Base-by-base conservation (phyloP, 2,113 vertebrate genomes). In the Coreoperca whiteheadi region DNA sequence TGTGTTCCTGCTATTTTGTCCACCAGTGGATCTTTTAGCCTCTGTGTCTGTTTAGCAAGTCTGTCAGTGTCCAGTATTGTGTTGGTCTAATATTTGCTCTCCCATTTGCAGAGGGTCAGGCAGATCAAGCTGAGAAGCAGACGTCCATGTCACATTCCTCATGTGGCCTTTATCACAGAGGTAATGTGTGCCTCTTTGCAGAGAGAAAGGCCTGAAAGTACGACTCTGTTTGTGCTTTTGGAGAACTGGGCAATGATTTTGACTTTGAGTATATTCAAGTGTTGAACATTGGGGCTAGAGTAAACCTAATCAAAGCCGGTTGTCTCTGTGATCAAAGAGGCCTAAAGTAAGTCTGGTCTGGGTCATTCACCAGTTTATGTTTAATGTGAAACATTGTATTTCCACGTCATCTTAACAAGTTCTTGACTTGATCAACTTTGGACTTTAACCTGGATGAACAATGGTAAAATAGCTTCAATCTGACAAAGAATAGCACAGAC, bases 111-210 rank as follows among this genome's bases (percentile, higher is more conserved):
- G 43, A 71, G 48, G 66, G 87, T 90, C 87, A 73, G 67, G 60
- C 43, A 89, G 77, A 85, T 89, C 69, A 86, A 91, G 63, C 80
- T 57, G 30, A 76, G 59, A 66, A 81, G 76, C 78, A 87, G 88
- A 86, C 59, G 25, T 76, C 82, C 61, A 67, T 81, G 82, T 78
- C 77, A 92, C 79, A 94, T 95, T 94, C 93, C 93, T 89, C 89
- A 94, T 87, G 83, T 91, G 80, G 82, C 85, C 89, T 87, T 85
- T 68, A 88, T 82, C 84, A 85, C 71, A 48, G 32, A 77, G 88
- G 74, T 71, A 30, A 48, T 84, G 86, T 77, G 85, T 82, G 72
- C 39, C 74, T 85, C 48, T 74, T 53, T 79, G 77, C 80, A 70
- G 15, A 71, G 28, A 61, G 65, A 46, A 70, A 53, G 67, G 50